phyloP scores from a whole-genome alignment of 2,797 vertebrate genomes.

The Lemur catta region DNA sequence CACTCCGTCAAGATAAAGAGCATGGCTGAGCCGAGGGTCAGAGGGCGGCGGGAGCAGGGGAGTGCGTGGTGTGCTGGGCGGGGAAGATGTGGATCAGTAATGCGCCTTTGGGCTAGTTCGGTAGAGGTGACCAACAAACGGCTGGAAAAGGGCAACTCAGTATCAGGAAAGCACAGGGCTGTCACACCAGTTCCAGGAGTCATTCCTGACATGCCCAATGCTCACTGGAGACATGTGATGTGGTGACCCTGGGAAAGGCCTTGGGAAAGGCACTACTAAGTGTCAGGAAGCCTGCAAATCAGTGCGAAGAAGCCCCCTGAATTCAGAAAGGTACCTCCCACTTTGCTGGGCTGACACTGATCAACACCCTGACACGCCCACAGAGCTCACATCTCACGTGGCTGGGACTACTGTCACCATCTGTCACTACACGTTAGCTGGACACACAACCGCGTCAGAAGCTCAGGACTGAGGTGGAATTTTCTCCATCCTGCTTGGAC shows the following conservation, averaged over 20 bases:
- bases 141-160: rapidly evolving
- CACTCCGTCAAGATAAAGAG: rapidly evolving
- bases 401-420: background rate
- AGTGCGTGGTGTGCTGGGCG: background rate
- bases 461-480: no score
- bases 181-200: rapidly evolving
- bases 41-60: no score
- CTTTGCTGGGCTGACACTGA: background rate
- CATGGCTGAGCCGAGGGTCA: background rate
- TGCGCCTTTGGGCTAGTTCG: rapidly evolving
- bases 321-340: background rate
- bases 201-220: rapidly evolving
- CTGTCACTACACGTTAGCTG: rapidly evolving
- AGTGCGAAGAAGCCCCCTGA: background rate
- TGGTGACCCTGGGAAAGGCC: no score
- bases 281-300: background rate
- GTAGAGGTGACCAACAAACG: rapidly evolving
- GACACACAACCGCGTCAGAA: no score
- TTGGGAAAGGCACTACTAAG: no score
- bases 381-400: rapidly evolving
- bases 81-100: background rate
- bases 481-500: background rate
- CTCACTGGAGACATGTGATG: rapidly evolving
- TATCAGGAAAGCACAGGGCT: no score
- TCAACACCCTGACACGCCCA: rapidly evolving